These are phyloP conservation scores for Tenthredo livida DNA, from an alignment of 2,888 invertebrate genomes.

Conservation along the genomic window DNA sequence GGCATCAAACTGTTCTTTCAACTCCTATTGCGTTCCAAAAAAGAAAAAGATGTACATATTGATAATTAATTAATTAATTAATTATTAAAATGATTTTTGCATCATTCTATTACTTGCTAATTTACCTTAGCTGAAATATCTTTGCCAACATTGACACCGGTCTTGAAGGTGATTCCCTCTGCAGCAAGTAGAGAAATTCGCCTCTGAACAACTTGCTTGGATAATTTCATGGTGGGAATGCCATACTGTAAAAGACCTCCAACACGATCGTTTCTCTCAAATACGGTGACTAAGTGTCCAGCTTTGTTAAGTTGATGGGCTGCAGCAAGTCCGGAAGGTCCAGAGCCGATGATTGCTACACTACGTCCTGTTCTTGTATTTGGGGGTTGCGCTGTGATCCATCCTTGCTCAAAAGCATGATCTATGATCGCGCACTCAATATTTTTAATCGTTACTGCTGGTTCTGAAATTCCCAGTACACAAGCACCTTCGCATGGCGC, in stretches of 20 bases:
- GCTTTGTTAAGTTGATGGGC: constrained; percentile 98
- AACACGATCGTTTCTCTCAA: constrained; percentile 96
- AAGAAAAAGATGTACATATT: not conserved
- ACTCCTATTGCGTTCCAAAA: constrained; percentile 60
- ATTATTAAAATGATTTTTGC: not conserved
- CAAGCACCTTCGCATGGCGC: constrained; percentile 99
- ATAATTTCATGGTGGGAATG: constrained; percentile 99
- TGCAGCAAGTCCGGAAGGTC: constrained; percentile 96
- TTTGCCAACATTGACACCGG: constrained; percentile 94
- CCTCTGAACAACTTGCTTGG: constrained; percentile 95
- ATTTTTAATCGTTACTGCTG: constrained; percentile 98
- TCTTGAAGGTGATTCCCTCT: constrained; percentile 95
- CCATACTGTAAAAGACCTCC: constrained; percentile 98
- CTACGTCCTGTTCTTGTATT: constrained; percentile 87
- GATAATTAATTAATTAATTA: not conserved
- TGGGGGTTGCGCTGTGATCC: constrained; percentile 93
- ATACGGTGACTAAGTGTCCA: constrained; percentile 97
- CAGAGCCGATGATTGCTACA: constrained; percentile 95
- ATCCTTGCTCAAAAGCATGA: constrained; percentile 97
- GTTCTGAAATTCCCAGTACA: constrained; percentile 96
- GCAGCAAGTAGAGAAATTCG: constrained; percentile 91
- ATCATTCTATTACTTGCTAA: not conserved
- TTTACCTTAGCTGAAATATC: constrained; percentile 88
- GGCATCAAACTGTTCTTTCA: constrained; percentile 83
- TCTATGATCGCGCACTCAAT: constrained; percentile 99